Base-by-base conservation (phyloP, 2,797 vertebrate species). In the Gymnocypris eckloni region DNA sequence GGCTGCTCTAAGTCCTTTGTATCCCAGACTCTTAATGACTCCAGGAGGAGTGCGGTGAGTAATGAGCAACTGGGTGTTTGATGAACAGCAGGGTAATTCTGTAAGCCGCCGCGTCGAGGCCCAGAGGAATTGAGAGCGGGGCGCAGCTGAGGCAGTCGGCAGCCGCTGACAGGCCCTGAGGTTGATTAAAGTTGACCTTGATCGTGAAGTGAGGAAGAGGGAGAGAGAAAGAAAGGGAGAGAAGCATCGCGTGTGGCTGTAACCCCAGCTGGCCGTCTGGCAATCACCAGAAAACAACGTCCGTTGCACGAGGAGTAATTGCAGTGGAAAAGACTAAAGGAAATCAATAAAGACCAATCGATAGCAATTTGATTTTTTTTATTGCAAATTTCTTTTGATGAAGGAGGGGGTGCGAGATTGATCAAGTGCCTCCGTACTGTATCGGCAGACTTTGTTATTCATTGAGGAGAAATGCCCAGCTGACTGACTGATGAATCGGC, bases 281-380 rank as follows among this genome's bases (percentile, higher is more conserved):
- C 84, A 86, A 83, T 86, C 90, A 90, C 84, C 88, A 87, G 89
- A 91, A 92, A 91, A 92, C 87, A 91, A 89, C 66, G 54, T 82
- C 81, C 80, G 88, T 91, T 87, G 82, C 86, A 48, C 81, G 84
- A 92, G 87, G 88, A 88, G 90, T 91, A 84, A 83, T 79, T 81
- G 71, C 37, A 22, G 76, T 83, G 82, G 88, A 90, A 90, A 91
- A 90, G 87, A 90, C 91, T 90, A 92, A 87, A 90, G 92, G 93
- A 93, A 93, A 93, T 95, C 93, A 91, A 93, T 95, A 72, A 72
- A 83, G 82, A 54, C 45, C 79, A 69, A 93, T 95, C 94, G 61
- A 95, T 93, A 87, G 50, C 54, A 5, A 89, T 94, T 92, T 90
- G 91, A 94, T 93, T 93, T 92, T 91, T 93, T 94, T 92, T 90